Evolutionary conservation across 2,113 vertebrate genomes (phyloP), one percentile per base, ranked within the genome.

Genomic region (Gambusia holbrooki): DNA sequence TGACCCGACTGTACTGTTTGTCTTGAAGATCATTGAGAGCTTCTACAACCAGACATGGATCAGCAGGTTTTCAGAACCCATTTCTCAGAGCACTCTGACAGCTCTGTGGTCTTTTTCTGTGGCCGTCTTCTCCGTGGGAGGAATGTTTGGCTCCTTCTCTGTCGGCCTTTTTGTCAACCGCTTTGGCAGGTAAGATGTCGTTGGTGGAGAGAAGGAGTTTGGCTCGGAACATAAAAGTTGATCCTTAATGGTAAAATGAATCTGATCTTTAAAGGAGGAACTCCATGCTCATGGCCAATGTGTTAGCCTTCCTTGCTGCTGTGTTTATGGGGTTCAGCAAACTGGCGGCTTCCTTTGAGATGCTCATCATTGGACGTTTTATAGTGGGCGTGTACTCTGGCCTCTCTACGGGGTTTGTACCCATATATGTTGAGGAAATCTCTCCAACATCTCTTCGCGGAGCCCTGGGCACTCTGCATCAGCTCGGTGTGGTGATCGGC

Each of bases 261-360:
- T 69, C 1, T 71, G 1, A 1, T 61, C 65, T 83, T 62, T 79
- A 15, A 81, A 99, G 97, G 88, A 96, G 91, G 69, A 99, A 99
- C 85, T 99, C 97, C 28, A 99, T 99, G 98, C 93, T 99, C 67
- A 91, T 96, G 88, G 95, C 95, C 73, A 99, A 98, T 51, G 45
- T 95, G 4, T 91, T 98, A 0, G 96, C 95, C 64, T 95, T 99
- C 0, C 0, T 97, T 6, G 91, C 97, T 0, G 93, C 97, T 0
- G 83, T 92, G 4, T 96, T 98, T 11, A 97, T 99, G 97, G 96
- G 97, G 25, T 97, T 98, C 90, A 99, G 97, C 29, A 97, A 98
- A 90, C 79, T 97, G 94, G 96, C 96, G 3, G 73, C 88, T 0
- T 99, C 98, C 60, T 99, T 96, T 2, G 98, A 99, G 92, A 97